Conservation (phyloP, 2,113 vertebrate genomes). For the Austrofundulus limnaeus region DNA sequence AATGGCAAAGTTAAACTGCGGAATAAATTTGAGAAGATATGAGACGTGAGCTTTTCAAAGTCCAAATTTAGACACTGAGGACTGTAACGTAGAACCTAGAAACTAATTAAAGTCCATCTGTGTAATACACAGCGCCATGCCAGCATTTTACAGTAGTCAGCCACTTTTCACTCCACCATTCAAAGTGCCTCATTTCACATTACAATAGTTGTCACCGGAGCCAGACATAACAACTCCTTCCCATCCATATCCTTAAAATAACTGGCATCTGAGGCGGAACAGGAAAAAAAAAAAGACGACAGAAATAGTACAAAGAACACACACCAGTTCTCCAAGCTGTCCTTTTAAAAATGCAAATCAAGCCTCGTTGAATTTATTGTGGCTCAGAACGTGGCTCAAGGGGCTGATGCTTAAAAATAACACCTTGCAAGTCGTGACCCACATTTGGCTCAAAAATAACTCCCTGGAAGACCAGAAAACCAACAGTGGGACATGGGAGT, state of each 20-base stretch:
- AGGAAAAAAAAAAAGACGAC: constrained; percentile 19
- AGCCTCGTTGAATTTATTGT: constrained; percentile 57
- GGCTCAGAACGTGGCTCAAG: constrained; percentile 71
- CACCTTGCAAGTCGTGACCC: constrained; percentile 76
- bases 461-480: constrained; percentile 66
- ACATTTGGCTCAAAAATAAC: constrained; percentile 77
- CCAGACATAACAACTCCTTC: constrained; percentile 21
- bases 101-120: constrained; percentile 69
- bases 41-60: constrained; percentile 38
- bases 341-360: constrained; percentile 59
- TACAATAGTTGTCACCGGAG: constrained; percentile 29
- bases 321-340: constrained; percentile 26
- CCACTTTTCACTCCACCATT: constrained; percentile 28
- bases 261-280: constrained; percentile 23
- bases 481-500: constrained; percentile 40
- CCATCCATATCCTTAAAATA: constrained; percentile 29
- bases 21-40: constrained; percentile 64
- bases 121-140: constrained; percentile 41
- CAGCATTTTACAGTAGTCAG: constrained; percentile 28
- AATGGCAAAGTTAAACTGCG: constrained; percentile 66
- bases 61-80: constrained; percentile 61
- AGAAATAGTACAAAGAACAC: constrained; percentile 20
- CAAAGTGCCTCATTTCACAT: constrained; percentile 29
- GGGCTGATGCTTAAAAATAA: constrained; percentile 74
- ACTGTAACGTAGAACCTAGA: constrained; percentile 51